These are phyloP conservation scores for Caenorhabditis macrosperma DNA, from an alignment of 2,888 invertebrate species.

Conservation along the genomic window DNA sequence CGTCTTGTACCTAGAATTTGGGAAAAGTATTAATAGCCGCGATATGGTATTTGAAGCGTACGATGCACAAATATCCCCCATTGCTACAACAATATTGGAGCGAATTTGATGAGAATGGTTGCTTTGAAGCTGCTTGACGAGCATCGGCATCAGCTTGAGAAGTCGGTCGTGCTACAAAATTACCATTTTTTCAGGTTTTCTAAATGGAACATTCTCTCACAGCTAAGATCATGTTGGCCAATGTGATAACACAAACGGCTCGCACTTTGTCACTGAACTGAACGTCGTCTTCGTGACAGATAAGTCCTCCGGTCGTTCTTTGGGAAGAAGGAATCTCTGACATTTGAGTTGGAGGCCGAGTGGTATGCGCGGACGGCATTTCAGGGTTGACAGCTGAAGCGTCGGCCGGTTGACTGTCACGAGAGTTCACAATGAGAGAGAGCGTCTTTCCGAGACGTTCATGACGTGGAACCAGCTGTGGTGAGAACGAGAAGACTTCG, in stretches of 20 bases:
- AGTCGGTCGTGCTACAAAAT: constrained; percentile 42
- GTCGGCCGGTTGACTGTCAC: background rate
- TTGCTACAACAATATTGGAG: constrained; percentile 42
- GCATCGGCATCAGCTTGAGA: constrained; percentile 47
- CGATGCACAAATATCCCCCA: constrained; percentile 49
- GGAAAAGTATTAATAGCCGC: background rate
- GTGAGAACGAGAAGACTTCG: constrained; percentile 46
- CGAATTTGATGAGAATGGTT: constrained; percentile 56
- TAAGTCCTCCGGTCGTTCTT: background rate
- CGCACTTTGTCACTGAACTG: constrained; percentile 50
- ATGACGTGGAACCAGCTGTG: constrained; percentile 33
- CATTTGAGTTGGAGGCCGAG: constrained; percentile 43
- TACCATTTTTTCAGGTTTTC: background rate
- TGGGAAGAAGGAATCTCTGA: constrained; percentile 26
- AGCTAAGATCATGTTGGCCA: constrained; percentile 52
- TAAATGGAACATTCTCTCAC: background rate
- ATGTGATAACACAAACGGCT: constrained; percentile 34
- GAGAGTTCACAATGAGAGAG: constrained; percentile 37
- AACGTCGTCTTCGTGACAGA: constrained; percentile 4
- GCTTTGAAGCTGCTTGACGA: constrained; percentile 42
- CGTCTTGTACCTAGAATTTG: constrained; percentile 45
- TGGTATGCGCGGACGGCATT: constrained; percentile 37
- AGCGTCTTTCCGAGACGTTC: constrained; percentile 52
- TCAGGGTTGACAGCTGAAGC: constrained; percentile 34
- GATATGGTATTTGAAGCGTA: background rate